A percentile compares a stretch with the other conserved stretches of the same genome.
Evolutionary conservation across 2,113 vertebrate genomes (phyloP).

Genomic region (Perccottus glenii): DNA sequence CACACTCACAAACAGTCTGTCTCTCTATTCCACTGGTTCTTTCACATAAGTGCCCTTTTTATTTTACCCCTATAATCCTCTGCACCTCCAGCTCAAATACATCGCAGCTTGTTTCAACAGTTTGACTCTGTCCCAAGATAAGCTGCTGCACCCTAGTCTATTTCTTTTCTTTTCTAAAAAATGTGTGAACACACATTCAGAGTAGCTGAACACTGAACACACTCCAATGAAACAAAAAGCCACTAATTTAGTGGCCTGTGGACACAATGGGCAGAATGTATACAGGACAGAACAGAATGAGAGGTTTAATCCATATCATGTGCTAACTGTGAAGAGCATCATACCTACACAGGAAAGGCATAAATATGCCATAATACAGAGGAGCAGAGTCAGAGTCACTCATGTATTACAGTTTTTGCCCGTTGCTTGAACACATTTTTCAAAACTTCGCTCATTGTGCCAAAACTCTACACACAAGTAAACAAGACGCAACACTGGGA

Average conservation of each 20-base stretch:
- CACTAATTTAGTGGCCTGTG: conserved; percentile 69
- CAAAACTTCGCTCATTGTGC: too few species aligned
- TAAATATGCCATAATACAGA: too few species aligned
- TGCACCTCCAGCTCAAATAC: conserved; percentile 24
- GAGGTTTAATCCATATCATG: conserved; percentile 19
- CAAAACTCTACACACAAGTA: too few species aligned
- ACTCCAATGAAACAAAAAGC: conserved; percentile 60
- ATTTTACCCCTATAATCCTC: conserved; percentile 32
- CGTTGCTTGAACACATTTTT: too few species aligned
- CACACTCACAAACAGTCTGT: conserved; percentile 25
- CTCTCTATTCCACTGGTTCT: conserved; percentile 33
- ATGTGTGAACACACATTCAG: conserved; percentile 18
- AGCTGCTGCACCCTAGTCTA: conserved; percentile 22
- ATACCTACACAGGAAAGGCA: too few species aligned
- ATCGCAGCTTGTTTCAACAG: conserved; percentile 42
- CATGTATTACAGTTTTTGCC: too few species aligned
- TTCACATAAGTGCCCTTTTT: conserved; percentile 36
- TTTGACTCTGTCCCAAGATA: conserved; percentile 48
- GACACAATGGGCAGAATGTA: conserved; percentile 44
- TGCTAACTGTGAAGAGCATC: too few species aligned
- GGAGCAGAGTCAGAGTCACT: too few species aligned
- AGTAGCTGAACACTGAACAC: conserved; percentile 6
- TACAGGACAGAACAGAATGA: conserved; percentile 13
- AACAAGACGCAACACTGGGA: too few species aligned
- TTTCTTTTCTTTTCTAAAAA: conserved; percentile 15